Conservation (phyloP, 1,140 invertebrate species). For the Diachasma alloeum region DNA sequence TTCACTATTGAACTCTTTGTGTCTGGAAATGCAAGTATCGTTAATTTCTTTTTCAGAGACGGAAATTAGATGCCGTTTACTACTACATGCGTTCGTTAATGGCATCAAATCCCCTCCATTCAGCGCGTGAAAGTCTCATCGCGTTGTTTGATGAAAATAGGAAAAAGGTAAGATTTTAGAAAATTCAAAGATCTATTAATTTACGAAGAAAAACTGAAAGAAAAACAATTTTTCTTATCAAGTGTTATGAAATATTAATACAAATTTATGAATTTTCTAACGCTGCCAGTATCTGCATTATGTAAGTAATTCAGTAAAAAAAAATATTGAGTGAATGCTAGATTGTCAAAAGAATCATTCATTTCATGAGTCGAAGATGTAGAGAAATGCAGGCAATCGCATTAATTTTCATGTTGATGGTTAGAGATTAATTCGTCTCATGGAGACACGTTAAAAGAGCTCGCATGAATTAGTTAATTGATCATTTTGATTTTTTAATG, state of each 20-base stretch:
- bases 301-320: conserved; percentile 67
- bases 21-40: not conserved
- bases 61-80: conserved; percentile 96
- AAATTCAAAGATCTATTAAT: not conserved
- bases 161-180: conserved; percentile 77
- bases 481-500: conserved; percentile 39
- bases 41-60: conserved; percentile 69
- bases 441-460: not conserved
- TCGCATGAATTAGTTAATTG: not conserved
- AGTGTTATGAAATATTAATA: conserved; percentile 31
- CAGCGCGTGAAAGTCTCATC: conserved; percentile 87
- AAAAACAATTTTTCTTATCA: no score
- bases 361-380: not conserved
- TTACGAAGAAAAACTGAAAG: not conserved
- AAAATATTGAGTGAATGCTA: not conserved
- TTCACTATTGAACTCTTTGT: not conserved
- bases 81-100: conserved; percentile 95
- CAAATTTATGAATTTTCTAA: conserved; percentile 60
- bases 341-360: not conserved
- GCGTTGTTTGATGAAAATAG: conserved; percentile 92
- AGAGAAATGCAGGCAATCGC: not conserved
- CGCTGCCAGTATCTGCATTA: conserved; percentile 71
- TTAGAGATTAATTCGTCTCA: not conserved
- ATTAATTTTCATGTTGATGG: not conserved
- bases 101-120: conserved; percentile 91